A percentile compares a stretch with the other conserved stretches of the same genome.
phyloP scores from a whole-genome alignment of 2,113 vertebrate species.

The Hystrix cristata region DNA sequence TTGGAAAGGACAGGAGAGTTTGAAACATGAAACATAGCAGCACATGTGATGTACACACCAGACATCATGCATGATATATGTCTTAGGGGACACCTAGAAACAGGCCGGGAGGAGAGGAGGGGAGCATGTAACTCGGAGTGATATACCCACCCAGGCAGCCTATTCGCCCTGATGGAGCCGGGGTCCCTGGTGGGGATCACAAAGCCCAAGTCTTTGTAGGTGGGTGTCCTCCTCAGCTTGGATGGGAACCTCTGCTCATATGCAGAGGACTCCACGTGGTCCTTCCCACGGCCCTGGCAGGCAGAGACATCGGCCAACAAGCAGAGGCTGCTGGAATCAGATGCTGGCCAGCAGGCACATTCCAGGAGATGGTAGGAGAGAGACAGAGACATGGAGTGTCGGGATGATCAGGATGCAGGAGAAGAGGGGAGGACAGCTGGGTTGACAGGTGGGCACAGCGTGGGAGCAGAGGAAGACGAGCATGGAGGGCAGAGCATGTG shows the following conservation, averaged over 20 bases:
- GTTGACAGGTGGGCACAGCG: neutral
- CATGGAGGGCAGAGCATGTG: neutral
- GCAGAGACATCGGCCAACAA: neutral
- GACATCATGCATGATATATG: neutral
- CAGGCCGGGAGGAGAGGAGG: too few relatives aligned
- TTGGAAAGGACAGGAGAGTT: neutral
- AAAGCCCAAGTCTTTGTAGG: neutral
- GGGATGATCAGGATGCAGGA: neutral
- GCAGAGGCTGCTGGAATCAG: neutral
- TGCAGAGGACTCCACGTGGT: neutral
- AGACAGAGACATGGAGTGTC: neutral
- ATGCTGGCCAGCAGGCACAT: neutral
- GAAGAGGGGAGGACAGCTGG: neutral
- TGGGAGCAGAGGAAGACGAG: too few relatives aligned
- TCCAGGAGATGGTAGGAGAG: neutral
- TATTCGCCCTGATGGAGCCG: neutral
- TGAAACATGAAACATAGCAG: neutral
- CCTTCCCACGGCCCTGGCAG: neutral
- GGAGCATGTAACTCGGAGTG: neutral
- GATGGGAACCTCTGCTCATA: neutral
- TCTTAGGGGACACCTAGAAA: neutral
- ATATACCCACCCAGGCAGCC: fast-evolving
- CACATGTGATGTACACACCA: too few relatives aligned
- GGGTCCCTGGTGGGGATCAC: neutral
- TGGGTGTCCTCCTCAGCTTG: neutral